A percentile compares a stretch with the other conserved stretches of the same genome.
phyloP scores from a whole-genome alignment of 1,140 invertebrate species.

The Bombus pascuorum region DNA sequence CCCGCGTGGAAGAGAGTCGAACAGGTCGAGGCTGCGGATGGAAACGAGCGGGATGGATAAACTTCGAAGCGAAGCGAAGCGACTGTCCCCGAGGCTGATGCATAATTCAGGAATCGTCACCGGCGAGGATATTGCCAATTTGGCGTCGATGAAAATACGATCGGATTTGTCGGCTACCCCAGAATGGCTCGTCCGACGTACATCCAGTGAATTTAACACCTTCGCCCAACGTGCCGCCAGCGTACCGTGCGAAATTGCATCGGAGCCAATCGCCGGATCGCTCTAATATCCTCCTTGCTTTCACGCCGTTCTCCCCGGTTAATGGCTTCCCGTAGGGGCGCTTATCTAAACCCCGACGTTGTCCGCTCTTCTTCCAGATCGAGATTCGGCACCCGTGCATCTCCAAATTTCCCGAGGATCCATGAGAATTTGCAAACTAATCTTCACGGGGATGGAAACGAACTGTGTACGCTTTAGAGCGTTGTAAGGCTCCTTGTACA shows the following conservation, averaged over 20 bases:
- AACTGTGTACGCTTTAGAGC: background rate
- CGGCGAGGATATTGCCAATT: slow-evolving; percentile 83
- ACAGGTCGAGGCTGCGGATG: slow-evolving; percentile 67
- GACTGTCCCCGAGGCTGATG: slow-evolving; percentile 81
- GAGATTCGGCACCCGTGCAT: background rate
- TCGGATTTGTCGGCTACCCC: slow-evolving; percentile 80
- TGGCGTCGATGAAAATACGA: slow-evolving; percentile 83
- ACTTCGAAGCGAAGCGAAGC: slow-evolving; percentile 77
- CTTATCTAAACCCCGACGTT: slow-evolving; percentile 23
- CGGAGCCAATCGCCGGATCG: slow-evolving; percentile 64
- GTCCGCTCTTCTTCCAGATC: background rate
- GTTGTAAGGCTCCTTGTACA: background rate
- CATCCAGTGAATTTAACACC: slow-evolving; percentile 80
- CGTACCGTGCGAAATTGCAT: slow-evolving; percentile 69
- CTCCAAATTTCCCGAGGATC: background rate
- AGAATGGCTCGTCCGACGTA: slow-evolving; percentile 71
- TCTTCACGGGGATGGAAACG: background rate
- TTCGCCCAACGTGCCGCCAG: slow-evolving; percentile 69
- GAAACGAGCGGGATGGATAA: slow-evolving; percentile 81
- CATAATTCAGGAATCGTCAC: slow-evolving; percentile 84
- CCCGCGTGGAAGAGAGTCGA: slow-evolving; percentile 58
- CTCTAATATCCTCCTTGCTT: slow-evolving; percentile 60
- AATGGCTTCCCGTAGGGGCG: slow-evolving; percentile 31
- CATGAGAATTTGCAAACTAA: background rate
- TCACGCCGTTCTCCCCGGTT: slow-evolving; percentile 52